Percentiles rank a stretch among this genome's conserved stretches.
Conservation (phyloP, 2,888 invertebrate species). For the Lysandra bellargus region DNA sequence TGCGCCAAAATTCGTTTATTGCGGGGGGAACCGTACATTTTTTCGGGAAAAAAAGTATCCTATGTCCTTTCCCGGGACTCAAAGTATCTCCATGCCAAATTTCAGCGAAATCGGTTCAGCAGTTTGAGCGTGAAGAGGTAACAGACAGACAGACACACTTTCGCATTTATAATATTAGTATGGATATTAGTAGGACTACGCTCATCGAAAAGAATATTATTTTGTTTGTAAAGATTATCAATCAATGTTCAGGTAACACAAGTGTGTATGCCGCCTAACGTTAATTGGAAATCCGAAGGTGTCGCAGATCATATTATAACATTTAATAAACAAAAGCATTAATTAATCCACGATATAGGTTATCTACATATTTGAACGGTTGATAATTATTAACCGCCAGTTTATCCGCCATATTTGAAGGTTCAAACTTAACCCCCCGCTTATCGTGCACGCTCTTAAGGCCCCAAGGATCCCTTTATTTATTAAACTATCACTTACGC, state of each 20-base stretch:
- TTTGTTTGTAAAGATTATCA: too few relatives aligned
- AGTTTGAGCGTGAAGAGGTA: too few relatives aligned
- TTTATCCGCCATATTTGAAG: not conserved
- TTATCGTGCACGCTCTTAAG: not conserved
- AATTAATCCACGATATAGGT: conserved; percentile 2
- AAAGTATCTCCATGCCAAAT: too few relatives aligned
- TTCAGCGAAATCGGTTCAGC: too few relatives aligned
- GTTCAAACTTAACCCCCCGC: not conserved
- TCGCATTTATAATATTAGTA: too few relatives aligned
- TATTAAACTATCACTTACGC: conserved; percentile 19
- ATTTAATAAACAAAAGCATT: conserved; percentile 19
- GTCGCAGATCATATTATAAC: conserved; percentile 18
- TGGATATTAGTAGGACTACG: too few relatives aligned
- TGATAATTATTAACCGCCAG: conserved; percentile 20
- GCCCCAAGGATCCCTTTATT: conserved; percentile 1
- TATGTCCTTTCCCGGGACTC: too few relatives aligned
- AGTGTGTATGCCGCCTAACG: not conserved
- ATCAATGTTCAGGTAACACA: not conserved
- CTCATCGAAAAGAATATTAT: too few relatives aligned
- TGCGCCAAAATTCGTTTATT: too few relatives aligned
- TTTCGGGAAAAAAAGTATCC: too few relatives aligned
- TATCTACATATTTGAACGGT: conserved; percentile 22
- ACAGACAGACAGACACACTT: too few relatives aligned
- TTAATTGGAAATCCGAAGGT: conserved; percentile 21
- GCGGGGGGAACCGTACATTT: too few relatives aligned